Percentiles rank a stretch among this genome's conserved stretches.
These are phyloP conservation scores for Andrena marginata DNA, from an alignment of 2,888 invertebrate species.

Conservation along the genomic window DNA sequence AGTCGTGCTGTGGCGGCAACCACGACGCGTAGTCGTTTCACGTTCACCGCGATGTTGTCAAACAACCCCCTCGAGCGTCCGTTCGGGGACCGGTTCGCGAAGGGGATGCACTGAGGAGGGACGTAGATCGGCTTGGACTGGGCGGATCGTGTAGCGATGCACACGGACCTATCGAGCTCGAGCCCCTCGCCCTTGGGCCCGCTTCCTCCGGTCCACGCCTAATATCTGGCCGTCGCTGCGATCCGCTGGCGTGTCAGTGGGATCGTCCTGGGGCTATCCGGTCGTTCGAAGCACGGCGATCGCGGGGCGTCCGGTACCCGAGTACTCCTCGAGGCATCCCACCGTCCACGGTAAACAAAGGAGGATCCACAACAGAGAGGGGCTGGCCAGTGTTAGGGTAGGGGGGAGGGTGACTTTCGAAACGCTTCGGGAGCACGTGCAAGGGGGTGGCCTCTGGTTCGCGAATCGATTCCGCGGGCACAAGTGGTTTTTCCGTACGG, in stretches of 20 bases:
- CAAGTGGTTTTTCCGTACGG: conserved; percentile 34
- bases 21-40: conserved; percentile 68
- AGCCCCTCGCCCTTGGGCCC: not conserved
- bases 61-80: conserved; percentile 59
- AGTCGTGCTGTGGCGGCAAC: conserved; percentile 81
- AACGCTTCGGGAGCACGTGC: conserved; percentile 27
- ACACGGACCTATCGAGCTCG: not conserved
- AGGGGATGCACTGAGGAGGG: conserved; percentile 31
- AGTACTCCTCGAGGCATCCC: not conserved
- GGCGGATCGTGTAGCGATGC: not conserved
- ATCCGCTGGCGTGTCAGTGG: conserved; percentile 40
- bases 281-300: too few species aligned
- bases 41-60: conserved; percentile 67
- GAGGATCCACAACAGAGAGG: not conserved
- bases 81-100: conserved; percentile 42
- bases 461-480: conserved; percentile 20
- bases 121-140: not conserved
- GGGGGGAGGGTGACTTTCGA: not conserved
- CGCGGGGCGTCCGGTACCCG: not conserved
- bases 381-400: too few species aligned
- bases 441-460: not conserved
- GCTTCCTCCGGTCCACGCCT: conserved; percentile 31
- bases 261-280: conserved; percentile 40
- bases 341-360: not conserved
- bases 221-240: conserved; percentile 18